phyloP scores from a whole-genome alignment of 2,888 invertebrate species.

The Endotricha flammealis region DNA sequence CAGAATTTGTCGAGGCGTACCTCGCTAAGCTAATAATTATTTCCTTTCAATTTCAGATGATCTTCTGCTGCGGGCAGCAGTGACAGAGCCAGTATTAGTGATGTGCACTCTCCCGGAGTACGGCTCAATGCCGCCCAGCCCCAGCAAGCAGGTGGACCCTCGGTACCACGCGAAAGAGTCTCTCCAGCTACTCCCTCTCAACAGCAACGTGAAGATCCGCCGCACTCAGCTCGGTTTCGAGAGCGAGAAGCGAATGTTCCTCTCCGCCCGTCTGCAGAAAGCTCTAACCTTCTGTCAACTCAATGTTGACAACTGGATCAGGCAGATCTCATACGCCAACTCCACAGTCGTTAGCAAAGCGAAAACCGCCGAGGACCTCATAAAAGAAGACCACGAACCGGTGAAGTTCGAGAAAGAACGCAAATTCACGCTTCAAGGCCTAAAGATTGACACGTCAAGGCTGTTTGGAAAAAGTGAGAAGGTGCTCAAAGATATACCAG shows the following conservation, averaged over 20 bases:
- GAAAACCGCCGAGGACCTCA: slow-evolving; percentile 74
- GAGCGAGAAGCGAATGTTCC: slow-evolving; percentile 80
- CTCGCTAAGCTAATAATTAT: slow-evolving; percentile 4
- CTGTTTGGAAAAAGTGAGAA: slow-evolving; percentile 74
- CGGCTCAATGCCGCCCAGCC: slow-evolving; percentile 62
- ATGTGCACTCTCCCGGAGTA: slow-evolving; percentile 80
- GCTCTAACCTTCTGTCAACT: slow-evolving; percentile 82
- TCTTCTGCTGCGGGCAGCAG: slow-evolving; percentile 79
- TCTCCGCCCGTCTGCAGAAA: slow-evolving; percentile 80
- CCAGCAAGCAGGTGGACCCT: slow-evolving; percentile 74
- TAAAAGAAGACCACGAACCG: slow-evolving; percentile 73
- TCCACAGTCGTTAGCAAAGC: slow-evolving; percentile 56
- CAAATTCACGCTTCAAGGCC: slow-evolving; percentile 71
- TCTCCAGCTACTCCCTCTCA: slow-evolving; percentile 70
- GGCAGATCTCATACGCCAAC: slow-evolving; percentile 77
- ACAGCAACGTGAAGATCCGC: slow-evolving; percentile 55
- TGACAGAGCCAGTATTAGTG: slow-evolving; percentile 81
- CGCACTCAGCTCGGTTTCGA: slow-evolving; percentile 81
- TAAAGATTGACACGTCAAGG: slow-evolving; percentile 69
- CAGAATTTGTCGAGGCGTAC: too few relatives aligned
- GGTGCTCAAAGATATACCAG: slow-evolving; percentile 71
- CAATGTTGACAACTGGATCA: slow-evolving; percentile 81
- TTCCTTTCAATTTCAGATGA: slow-evolving; percentile 51
- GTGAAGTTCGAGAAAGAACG: slow-evolving; percentile 73
- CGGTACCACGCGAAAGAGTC: slow-evolving; percentile 74